Conservation (phyloP, 2,888 invertebrate genomes). For the Plagodis pulveraria region DNA sequence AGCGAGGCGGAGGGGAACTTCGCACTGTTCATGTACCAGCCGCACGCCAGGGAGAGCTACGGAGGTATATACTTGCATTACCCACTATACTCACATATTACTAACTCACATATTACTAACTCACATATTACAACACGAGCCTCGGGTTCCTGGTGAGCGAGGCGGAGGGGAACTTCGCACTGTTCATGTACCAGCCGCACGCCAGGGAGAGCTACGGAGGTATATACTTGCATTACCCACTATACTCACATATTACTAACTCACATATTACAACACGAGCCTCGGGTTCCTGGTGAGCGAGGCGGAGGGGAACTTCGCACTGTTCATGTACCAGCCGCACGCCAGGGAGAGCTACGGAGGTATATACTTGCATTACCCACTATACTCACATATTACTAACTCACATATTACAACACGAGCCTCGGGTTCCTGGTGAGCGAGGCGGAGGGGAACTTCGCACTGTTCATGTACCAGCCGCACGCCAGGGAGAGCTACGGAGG, state of each 20-base stretch:
- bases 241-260: no score
- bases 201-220: conserved; percentile 96
- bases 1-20: conserved; percentile 96
- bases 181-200: conserved; percentile 98
- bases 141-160: conserved; percentile 97
- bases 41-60: conserved; percentile 96
- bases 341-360: conserved; percentile 96
- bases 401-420: conserved; percentile 94
- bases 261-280: conserved; percentile 94
- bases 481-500: conserved; percentile 96
- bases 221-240: no score
- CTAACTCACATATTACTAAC: no score
- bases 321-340: conserved; percentile 98
- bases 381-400: no score
- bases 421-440: conserved; percentile 97
- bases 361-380: no score
- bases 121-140: conserved; percentile 94
- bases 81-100: no score
- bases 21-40: conserved; percentile 97
- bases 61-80: conserved; percentile 92
- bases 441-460: conserved; percentile 93
- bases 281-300: conserved; percentile 97
- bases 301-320: conserved; percentile 93
- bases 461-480: conserved; percentile 98
- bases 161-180: conserved; percentile 93